Evolutionary conservation across 2,113 vertebrate species (phyloP), one percentile per base, ranked within the genome.

Genomic region (Channa maculata): DNA sequence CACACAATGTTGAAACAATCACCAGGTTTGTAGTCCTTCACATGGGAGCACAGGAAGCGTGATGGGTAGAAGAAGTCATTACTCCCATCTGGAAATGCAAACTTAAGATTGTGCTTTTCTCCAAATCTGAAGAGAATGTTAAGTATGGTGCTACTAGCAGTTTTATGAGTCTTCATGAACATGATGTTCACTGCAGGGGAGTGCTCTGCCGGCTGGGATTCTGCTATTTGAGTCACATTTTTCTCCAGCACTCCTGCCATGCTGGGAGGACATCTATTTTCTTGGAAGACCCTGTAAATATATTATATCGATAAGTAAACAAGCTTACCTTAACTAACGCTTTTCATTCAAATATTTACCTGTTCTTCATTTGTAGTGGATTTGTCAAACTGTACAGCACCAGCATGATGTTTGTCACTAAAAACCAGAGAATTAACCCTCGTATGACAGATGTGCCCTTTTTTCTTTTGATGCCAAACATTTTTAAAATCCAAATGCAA

Each of bases 131-230:
- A 96, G 15, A 99, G 94, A 84, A 99, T 97, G 93, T 99, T 99
- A 82, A 99, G 95, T 60, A 99, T 75, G 43, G 97, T 99, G 94
- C 97, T 99, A 83, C 98, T 97, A 39, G 95, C 98, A 0, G 97
- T 97, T 94, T 99, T 99, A 90, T 99, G 98, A 0, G 98, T 99
- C 93, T 99, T 99, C 95, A 99, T 92, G 94, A 99, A 99, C 96
- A 99, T 96, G 77, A 99, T 69, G 77, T 98, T 90, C 0, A 88
- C 65, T 76, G 82, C 95, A 3, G 96, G 96, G 33, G 48, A 89
- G 76, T 97, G 98, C 49, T 44, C 36, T 5, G 7, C 41, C 0
- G 66, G 63, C 14, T 48, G 36, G 67, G 49, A 10, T 0, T 15
- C 45, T 3, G 57, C 6, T 4, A 43, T 69, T 2, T 33, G 80